Evolutionary conservation across 2,888 invertebrate species (phyloP), one percentile per base, ranked within the genome.

Genomic region (Ichneumon xanthorius): DNA sequence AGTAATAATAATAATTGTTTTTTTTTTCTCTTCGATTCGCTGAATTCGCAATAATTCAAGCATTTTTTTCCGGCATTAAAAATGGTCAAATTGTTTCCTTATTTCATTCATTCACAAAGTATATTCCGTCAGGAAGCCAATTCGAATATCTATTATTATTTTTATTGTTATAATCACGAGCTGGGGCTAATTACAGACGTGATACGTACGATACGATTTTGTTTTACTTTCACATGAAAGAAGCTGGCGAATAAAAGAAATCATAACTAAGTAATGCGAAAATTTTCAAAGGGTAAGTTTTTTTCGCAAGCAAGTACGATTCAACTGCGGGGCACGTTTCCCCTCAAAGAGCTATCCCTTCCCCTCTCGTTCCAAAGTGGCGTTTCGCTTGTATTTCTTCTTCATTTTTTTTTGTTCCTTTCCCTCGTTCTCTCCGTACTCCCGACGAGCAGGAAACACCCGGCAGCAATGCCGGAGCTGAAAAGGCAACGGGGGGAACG

Each of bases 401-500:
- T 55, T 53, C 63, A 40, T 82, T 26, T 63, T 55, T 16, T 55
- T 40, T 50, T 61, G 53, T 14, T 68, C 58, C 33, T 48, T 26
- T 65, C 61, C 58, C 37, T 50, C 40, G 14, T 48, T 48, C 73
- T 73, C 82, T 70, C 26, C 14, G 71, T 77, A 48, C 48, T 37
- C 40, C 40, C 75, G 80, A 67, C 82, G 71, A 75, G 82, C 85
- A 82, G 85, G 85, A 85, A 85, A 85, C 85, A 85, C 82, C 82
- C 82, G 85, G 79, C 76, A 80, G 85, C 78, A 40, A 77, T 73
- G 63, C 75, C 65, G 67, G 33, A 58, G 70, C 70, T 26, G 40
- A n/a, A 19, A 30, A 48, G 30, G 63, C 30, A 63, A 63, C 16
- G 63, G 63, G 63, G 78, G 11, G 19, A 33, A 40, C 14, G 55